Evolutionary conservation across 2,797 vertebrate genomes (phyloP), one percentile per base, ranked within the genome.

Genomic region (Acridotheres tristis): DNA sequence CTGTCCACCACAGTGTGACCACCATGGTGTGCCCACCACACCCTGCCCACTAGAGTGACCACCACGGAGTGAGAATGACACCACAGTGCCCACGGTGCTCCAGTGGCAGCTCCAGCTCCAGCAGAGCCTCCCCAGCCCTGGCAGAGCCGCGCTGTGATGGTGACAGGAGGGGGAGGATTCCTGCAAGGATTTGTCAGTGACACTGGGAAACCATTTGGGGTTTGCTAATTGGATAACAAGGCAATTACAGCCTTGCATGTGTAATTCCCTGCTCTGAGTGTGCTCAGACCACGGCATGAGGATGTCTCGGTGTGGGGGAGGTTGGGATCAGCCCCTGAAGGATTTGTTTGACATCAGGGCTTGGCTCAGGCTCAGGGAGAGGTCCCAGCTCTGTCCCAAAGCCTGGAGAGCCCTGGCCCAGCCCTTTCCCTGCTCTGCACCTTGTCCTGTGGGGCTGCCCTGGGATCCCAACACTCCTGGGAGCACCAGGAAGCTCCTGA

Each of bases 211-310:
- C 65, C 75, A 63, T 59, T n/a, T 68, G 91, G 62, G 67, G 55
- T 55, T 90, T 88, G 79, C 75, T 90, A 93, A 90, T 91, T 85
- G 75, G 71, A 85, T 90, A 93, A 86, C 50, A 72, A 91, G 62
- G 67, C 67, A 85, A 71, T 91, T 91, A 82, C 57, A 81, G 83
- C 61, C 48, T 81, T 63, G 82, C 51, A n/a, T 62, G 57, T 61
- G 81, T 85, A 81, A 91, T 85, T 84, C 27, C 14, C 43, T 67
- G 93, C 82, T 63, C 67, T 11, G 30, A 67, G 36, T 25, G 50
- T 20, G n/a, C 66, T 53, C 57, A 81, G 21, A 36, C 54, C 42
- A 3, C 3, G 13, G 34, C 30, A 72, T 47, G 54, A 55, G 36
- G 50, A 13, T 90, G 50, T 59, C 71, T 85, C 7, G 0, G 36